Percentiles rank a stretch among this genome's conserved stretches.
phyloP scores from a whole-genome alignment of 2,797 vertebrate species.

The Rousettus madagascariensis region DNA sequence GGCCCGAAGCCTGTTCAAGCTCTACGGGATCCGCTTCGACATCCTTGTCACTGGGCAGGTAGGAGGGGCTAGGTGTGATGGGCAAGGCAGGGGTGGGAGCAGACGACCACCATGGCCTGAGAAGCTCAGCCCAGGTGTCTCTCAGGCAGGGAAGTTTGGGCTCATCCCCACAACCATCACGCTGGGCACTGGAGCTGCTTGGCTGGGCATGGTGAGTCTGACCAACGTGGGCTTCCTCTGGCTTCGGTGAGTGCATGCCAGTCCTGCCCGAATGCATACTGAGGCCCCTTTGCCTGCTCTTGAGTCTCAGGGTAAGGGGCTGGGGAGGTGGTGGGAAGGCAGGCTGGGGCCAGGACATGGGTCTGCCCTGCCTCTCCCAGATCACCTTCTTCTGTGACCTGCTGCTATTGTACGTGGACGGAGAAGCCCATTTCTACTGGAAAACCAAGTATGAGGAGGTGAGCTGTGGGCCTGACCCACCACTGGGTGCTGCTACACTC shows the following conservation, averaged over 20 bases:
- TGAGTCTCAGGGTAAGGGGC: background rate
- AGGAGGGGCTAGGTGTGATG: slow-evolving; percentile 61
- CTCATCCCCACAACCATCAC: slow-evolving; percentile 81
- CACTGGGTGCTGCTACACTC: background rate
- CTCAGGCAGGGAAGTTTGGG: slow-evolving; percentile 85
- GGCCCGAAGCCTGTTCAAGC: slow-evolving; percentile 91
- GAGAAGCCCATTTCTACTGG: slow-evolving; percentile 83
- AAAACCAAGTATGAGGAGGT: slow-evolving; percentile 86
- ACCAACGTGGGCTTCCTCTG: background rate
- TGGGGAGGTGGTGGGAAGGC: background rate
- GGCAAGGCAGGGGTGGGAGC: background rate
- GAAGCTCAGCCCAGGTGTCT: background rate
- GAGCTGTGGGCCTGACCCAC: background rate
- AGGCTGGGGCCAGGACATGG: background rate
- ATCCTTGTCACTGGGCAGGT: slow-evolving; percentile 93
- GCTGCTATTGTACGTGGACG: slow-evolving; percentile 84
- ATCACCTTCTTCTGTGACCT: slow-evolving; percentile 84
- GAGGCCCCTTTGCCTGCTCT: background rate
- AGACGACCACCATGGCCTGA: accelerated
- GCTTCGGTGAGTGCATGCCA: accelerated
- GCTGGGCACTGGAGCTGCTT: slow-evolving; percentile 78
- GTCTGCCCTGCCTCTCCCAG: slow-evolving; percentile 7
- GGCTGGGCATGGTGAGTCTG: slow-evolving; percentile 84
- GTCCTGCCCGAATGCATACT: background rate
- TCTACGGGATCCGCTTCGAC: slow-evolving; percentile 94